A percentile compares a stretch with the other conserved stretches of the same genome.
phyloP scores from a whole-genome alignment of 2,113 vertebrate genomes.

The Cyphotilapia sp. region DNA sequence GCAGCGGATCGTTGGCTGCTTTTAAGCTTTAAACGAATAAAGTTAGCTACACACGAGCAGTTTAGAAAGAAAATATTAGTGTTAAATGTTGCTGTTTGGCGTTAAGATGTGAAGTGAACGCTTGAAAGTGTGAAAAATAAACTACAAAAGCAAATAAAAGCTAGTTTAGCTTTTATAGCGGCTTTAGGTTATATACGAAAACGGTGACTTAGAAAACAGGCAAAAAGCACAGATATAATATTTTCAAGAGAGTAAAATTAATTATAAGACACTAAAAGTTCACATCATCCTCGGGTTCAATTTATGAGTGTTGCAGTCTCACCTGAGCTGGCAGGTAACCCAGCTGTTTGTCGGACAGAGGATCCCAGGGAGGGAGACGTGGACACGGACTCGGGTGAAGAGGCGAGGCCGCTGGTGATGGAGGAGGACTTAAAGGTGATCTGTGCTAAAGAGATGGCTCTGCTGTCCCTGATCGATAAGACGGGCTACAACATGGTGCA shows the following conservation, averaged over 20 bases:
- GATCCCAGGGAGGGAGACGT: not conserved
- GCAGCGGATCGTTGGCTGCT: not conserved
- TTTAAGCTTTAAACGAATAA: not conserved
- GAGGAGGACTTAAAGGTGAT: constrained; percentile 40
- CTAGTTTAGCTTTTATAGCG: not conserved
- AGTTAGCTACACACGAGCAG: not conserved
- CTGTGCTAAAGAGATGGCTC: constrained; percentile 74
- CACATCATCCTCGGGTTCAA: not conserved
- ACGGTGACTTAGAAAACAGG: not conserved
- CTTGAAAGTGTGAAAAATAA: not conserved
- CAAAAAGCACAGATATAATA: not conserved
- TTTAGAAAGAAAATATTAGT: not conserved
- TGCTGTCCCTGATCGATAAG: constrained; percentile 83
- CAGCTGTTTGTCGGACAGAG: not conserved
- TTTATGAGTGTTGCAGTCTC: not conserved
- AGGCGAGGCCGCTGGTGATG: not conserved
- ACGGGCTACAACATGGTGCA: constrained; percentile 91
- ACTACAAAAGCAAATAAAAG: not conserved
- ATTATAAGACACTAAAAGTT: not conserved
- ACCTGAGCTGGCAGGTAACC: not conserved
- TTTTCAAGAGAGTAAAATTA: not conserved
- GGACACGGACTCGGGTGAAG: not conserved
- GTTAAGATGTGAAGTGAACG: not conserved
- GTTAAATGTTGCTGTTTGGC: not conserved
- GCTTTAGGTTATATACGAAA: not conserved